A percentile compares a stretch with the other conserved stretches of the same genome.
Evolutionary conservation across 2,797 vertebrate species (phyloP).

Genomic region (Phoebastria nigripes): DNA sequence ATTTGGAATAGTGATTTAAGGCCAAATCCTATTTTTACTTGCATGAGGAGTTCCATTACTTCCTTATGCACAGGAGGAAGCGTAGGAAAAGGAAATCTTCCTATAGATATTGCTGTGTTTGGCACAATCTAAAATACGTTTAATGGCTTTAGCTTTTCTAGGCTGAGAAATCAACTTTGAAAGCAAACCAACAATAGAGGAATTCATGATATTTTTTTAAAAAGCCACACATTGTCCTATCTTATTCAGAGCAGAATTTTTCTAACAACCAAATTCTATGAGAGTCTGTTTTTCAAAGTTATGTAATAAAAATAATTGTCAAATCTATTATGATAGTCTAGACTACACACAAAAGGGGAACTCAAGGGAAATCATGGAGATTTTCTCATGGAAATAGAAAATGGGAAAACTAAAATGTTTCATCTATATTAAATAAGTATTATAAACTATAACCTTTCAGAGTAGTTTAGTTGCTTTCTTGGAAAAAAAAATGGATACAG

Average conservation of each 20-base stretch:
- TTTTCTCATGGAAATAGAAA: background rate
- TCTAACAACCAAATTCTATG: constrained; percentile 3
- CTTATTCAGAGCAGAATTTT: constrained; percentile 28
- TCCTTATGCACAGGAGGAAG: background rate
- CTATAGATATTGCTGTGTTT: background rate
- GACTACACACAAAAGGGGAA: background rate
- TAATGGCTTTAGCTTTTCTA: background rate
- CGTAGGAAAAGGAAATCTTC: background rate
- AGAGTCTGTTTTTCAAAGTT: constrained; percentile 3
- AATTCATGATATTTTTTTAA: background rate
- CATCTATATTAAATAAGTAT: background rate
- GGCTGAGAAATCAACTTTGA: constrained; percentile 6
- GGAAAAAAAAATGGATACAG: background rate
- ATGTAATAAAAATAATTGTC: constrained; percentile 27
- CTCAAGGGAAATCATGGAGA: background rate
- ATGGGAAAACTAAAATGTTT: background rate
- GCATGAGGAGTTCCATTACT: background rate
- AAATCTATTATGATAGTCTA: constrained; percentile 24
- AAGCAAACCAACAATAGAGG: constrained; percentile 26
- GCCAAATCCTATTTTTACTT: background rate
- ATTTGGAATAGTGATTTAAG: background rate
- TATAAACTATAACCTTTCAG: background rate
- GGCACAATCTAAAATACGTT: background rate
- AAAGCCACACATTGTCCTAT: constrained; percentile 35
- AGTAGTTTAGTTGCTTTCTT: background rate